A percentile compares a stretch with the other conserved stretches of the same genome.
Conservation (phyloP, 1,140 invertebrate genomes). For the Andricus grossulariae region DNA sequence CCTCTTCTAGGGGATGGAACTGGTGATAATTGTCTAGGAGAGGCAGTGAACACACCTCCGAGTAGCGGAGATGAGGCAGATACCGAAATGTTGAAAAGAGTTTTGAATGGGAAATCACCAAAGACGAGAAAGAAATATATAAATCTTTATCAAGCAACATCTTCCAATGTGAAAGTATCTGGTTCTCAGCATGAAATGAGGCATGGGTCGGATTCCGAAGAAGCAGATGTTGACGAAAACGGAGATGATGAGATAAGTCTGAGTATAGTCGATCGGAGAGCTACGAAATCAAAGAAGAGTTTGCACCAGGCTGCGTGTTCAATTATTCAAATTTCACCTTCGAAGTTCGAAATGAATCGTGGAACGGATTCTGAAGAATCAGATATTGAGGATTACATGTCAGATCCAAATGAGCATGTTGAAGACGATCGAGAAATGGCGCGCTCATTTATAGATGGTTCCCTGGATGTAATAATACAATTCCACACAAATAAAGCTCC, state of each 20-base stretch:
- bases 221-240: slow-evolving; percentile 59
- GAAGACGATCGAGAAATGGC: slow-evolving; percentile 25
- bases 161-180: slow-evolving; percentile 31
- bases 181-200: slow-evolving; percentile 27
- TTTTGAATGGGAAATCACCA: slow-evolving; percentile 31
- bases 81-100: slow-evolving; percentile 30
- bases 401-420: slow-evolving; percentile 7
- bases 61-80: slow-evolving; percentile 41
- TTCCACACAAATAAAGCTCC: slow-evolving; percentile 58
- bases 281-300: background rate
- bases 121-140: slow-evolving; percentile 31
- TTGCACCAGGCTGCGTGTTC: background rate
- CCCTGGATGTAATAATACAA: slow-evolving; percentile 69
- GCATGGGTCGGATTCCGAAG: slow-evolving; percentile 60
- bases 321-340: background rate
- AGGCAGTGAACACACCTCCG: slow-evolving; percentile 31
- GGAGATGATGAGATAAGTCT: slow-evolving; percentile 53
- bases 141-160: slow-evolving; percentile 23
- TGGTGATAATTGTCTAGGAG: slow-evolving; percentile 22
- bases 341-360: slow-evolving; percentile 18
- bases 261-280: slow-evolving; percentile 33
- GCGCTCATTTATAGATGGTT: slow-evolving; percentile 42
- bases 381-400: slow-evolving; percentile 30
- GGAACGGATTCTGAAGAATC: slow-evolving; percentile 5
- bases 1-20: background rate